A percentile compares a stretch with the other conserved stretches of the same genome.
These are phyloP conservation scores for Drosophila novamexicana DNA, from an alignment of 1,140 invertebrate species.

Conservation along the genomic window DNA sequence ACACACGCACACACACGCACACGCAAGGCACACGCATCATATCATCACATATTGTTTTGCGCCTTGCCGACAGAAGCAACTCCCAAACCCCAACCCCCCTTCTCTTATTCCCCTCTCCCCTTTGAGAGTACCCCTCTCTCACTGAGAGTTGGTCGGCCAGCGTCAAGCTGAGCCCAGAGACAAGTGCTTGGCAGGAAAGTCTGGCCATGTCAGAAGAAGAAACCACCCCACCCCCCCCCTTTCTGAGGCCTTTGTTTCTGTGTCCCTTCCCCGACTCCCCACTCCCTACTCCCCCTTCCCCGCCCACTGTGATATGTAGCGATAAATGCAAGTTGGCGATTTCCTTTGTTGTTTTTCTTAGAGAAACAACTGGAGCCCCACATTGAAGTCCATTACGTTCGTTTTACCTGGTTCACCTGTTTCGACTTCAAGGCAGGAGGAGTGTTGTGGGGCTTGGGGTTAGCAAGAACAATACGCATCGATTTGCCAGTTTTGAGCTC, in stretches of 20 bases:
- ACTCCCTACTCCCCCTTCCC: not conserved
- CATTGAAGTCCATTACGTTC: constrained; percentile 51
- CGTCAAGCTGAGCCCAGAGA: constrained; percentile 59
- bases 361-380: constrained; percentile 32
- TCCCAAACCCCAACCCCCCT: not conserved
- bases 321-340: constrained; percentile 75
- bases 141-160: constrained; percentile 17
- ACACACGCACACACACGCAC: constrained; percentile 1
- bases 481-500: constrained; percentile 37
- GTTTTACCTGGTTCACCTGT: constrained; percentile 35
- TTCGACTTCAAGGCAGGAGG: constrained; percentile 5
- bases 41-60: constrained; percentile 57
- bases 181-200: constrained; percentile 58
- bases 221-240: not conserved
- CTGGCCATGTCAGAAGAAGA: constrained; percentile 39
- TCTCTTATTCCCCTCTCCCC: not conserved
- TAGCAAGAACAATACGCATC: constrained; percentile 35
- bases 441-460: not conserved
- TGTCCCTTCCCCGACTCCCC: not conserved
- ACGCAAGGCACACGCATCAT: constrained; percentile 61
- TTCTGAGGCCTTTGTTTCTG: not conserved
- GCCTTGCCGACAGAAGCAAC: not conserved
- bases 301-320: constrained; percentile 33
- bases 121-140: too few species aligned
- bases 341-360: constrained; percentile 58